Evolutionary conservation across 2,888 invertebrate species (phyloP).

Genomic region (Tetranychus truncatus): DNA sequence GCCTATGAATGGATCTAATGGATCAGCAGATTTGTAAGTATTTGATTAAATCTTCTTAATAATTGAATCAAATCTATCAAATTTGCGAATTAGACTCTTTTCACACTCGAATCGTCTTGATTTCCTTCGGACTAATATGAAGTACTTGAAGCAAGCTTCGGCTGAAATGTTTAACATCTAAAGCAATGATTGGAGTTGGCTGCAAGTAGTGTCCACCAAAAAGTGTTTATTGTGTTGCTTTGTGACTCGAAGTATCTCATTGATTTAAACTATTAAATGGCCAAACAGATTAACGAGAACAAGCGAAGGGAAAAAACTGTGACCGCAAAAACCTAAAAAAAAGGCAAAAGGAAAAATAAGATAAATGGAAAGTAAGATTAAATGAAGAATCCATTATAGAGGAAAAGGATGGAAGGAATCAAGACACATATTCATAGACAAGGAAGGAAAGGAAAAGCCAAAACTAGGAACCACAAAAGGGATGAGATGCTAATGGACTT

Average conservation of each 20-base stretch:
- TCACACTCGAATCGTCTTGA: too few species aligned
- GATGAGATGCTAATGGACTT: conserved; percentile 1
- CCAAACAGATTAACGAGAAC: neutral
- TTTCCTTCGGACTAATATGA: too few species aligned
- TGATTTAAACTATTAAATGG: neutral
- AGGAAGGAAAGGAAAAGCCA: neutral
- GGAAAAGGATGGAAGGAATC: neutral
- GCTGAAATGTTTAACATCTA: too few species aligned
- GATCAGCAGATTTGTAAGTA: too few species aligned
- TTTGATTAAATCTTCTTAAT: too few species aligned
- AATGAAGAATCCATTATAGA: neutral
- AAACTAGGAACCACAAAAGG: neutral
- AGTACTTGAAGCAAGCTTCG: too few species aligned
- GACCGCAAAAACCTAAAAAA: neutral
- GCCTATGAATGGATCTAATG: too few species aligned
- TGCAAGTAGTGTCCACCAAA: too few species aligned
- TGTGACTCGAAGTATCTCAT: neutral
- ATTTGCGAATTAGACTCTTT: too few species aligned
- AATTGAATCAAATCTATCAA: too few species aligned
- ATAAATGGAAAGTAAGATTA: neutral
- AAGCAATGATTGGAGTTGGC: too few species aligned
- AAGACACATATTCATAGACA: neutral
- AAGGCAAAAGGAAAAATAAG: neutral
- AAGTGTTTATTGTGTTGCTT: neutral
- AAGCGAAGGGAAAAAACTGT: neutral